These are phyloP conservation scores for Protomyctophum bolini DNA, from an alignment of 2,113 vertebrate genomes.

Conservation along the genomic window DNA sequence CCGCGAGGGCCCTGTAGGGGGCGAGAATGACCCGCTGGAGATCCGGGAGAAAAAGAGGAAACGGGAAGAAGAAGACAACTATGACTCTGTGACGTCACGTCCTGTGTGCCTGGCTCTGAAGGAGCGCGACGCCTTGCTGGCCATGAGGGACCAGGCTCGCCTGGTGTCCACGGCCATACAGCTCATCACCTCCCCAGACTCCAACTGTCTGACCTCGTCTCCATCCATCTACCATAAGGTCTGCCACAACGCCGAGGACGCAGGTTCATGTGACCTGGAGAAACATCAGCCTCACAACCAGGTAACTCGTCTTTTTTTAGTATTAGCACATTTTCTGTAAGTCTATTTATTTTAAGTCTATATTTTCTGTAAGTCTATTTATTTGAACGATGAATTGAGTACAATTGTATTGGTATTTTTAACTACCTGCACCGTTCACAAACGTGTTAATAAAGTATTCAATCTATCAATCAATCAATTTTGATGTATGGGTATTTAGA, in stretches of 20 bases:
- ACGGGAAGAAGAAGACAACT: slow-evolving; percentile 38
- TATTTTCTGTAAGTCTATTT: neutral
- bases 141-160: slow-evolving; percentile 88
- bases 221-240: slow-evolving; percentile 81
- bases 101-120: slow-evolving; percentile 76
- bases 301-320: slow-evolving; percentile 22
- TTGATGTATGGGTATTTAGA: too few species aligned
- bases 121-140: slow-evolving; percentile 85
- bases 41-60: slow-evolving; percentile 68
- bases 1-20: slow-evolving; percentile 74
- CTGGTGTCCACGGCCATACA: slow-evolving; percentile 93
- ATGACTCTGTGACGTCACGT: slow-evolving; percentile 49
- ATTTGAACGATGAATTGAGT: too few species aligned
- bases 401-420: too few species aligned
- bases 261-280: slow-evolving; percentile 80
- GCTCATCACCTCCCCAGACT: slow-evolving; percentile 86
- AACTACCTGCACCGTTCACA: too few species aligned
- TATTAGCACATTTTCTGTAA: neutral
- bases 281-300: slow-evolving; percentile 77
- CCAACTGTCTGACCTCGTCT: slow-evolving; percentile 83
- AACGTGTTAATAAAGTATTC: too few species aligned
- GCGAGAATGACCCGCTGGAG: slow-evolving; percentile 72
- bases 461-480: too few species aligned
- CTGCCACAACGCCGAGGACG: slow-evolving; percentile 82
- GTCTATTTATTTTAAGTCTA: neutral